phyloP scores from a whole-genome alignment of 2,113 vertebrate species.

The Bubo bubo region DNA sequence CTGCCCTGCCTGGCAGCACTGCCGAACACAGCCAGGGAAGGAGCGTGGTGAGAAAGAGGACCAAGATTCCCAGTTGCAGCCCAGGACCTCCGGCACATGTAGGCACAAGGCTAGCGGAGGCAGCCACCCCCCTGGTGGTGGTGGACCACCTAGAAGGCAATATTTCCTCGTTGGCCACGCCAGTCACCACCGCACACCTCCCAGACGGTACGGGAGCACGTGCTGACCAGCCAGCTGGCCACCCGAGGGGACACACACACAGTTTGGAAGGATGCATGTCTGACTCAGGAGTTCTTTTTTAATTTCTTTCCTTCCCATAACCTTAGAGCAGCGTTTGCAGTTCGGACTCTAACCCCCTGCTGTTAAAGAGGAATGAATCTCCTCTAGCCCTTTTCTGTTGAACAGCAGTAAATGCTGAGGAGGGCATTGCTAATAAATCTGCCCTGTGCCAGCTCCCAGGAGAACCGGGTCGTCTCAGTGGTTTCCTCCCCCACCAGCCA shows the following conservation, averaged over 20 bases:
- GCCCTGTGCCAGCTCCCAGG: neutral
- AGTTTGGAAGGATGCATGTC: neutral
- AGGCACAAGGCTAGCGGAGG: neutral
- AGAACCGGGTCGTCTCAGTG: neutral
- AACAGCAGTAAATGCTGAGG: neutral
- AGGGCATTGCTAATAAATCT: neutral
- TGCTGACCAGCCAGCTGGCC: neutral
- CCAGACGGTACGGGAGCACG: neutral
- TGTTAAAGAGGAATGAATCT: accelerated
- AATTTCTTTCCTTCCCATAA: neutral
- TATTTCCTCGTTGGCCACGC: neutral
- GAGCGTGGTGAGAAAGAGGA: accelerated
- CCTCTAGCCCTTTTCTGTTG: neutral
- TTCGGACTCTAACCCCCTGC: neutral
- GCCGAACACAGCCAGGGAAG: neutral
- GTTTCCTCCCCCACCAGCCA: neutral
- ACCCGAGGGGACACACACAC: accelerated
- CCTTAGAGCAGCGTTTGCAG: neutral
- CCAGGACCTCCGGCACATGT: neutral
- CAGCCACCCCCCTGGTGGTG: neutral
- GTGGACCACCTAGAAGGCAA: neutral
- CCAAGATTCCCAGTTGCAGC: neutral
- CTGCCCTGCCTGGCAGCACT: neutral
- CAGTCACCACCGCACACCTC: neutral
- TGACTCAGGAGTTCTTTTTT: neutral